Base-by-base conservation (phyloP, 2,113 vertebrate species). In the Notothenia coriiceps region DNA sequence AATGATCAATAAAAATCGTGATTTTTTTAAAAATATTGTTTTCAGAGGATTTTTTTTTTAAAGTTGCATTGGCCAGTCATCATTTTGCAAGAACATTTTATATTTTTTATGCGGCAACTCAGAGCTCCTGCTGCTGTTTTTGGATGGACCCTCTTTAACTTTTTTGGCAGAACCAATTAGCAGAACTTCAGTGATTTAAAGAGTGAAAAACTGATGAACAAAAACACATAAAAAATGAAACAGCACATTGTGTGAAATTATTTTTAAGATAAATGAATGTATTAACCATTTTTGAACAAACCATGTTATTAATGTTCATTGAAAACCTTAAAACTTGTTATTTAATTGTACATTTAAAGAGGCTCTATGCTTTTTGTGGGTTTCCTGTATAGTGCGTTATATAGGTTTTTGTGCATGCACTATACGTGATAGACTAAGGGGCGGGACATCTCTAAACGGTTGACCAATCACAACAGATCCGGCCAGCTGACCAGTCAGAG, bases 1-100 rank as follows among this genome's bases (percentile, higher is more conserved):
- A 62, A 50, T 47, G 0, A 73, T 25, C 8, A 77, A 77, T 80
- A 83, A 68, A 89, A 50, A 63, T 14, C 33, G 18, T 40, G 54
- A 4, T 79, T 77, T 78, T 18, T 33, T 51, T 40, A 35, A 46
- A 57, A n/a, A 18, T 71, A 10, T 9, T 68, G 61, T 67, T 50
- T 40, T 1, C 10, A 47, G n/a, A 18, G 35, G 2, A 1, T 44
- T 50, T 63, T 46, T 46, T 1, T 43, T 9, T 20, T 12, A 33
- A 15, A 3, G 71, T 70, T 10, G 43, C 13, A 49, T 20, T 69
- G 10, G 15, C 29, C 20, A 46, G 17, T n/a, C 22, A 25, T 55
- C 13, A 10, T 17, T 11, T 7, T 17, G 5, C 33, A 44, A n/a
- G 33, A 54, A 29, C 56, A 33, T 9, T 18, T 52, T 8, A 40